Evolutionary conservation across 2,888 invertebrate genomes (phyloP).

Genomic region (Atherix ibis): DNA sequence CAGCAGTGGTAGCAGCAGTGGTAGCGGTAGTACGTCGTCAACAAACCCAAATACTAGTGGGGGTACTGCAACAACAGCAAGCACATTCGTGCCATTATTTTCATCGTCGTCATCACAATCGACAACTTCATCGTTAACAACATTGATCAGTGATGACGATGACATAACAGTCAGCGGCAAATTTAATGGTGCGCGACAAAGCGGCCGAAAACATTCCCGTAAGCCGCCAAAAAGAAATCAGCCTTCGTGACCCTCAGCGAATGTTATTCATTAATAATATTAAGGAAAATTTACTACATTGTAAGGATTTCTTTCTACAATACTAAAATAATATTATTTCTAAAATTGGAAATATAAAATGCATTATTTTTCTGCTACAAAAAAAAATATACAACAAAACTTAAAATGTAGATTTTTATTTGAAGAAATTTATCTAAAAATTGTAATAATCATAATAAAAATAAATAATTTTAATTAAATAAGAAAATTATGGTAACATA

Average conservation of each 20-base stretch:
- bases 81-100: constrained; percentile 3
- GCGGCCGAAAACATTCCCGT: constrained; percentile 24
- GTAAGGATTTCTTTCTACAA: too few species aligned
- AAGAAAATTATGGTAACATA: too few species aligned
- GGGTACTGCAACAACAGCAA: constrained; percentile 7
- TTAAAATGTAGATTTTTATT: too few species aligned
- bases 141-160: constrained; percentile 7
- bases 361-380: too few species aligned
- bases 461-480: too few species aligned
- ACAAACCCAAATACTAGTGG: constrained; percentile 1
- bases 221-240: constrained; percentile 21
- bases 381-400: too few species aligned
- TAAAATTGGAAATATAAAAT: too few species aligned
- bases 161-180: constrained; percentile 1
- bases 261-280: constrained; percentile 1
- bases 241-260: constrained; percentile 17
- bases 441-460: too few species aligned
- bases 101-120: neutral
- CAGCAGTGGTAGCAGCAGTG: neutral
- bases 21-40: constrained; percentile 1
- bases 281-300: neutral
- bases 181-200: constrained; percentile 8
- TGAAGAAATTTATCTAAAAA: too few species aligned
- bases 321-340: too few species aligned
- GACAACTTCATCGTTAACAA: constrained; percentile 5